A percentile compares a stretch with the other conserved stretches of the same genome.
These are phyloP conservation scores for Semnopithecus entellus DNA, from an alignment of 2,113 vertebrate species.

Conservation along the genomic window DNA sequence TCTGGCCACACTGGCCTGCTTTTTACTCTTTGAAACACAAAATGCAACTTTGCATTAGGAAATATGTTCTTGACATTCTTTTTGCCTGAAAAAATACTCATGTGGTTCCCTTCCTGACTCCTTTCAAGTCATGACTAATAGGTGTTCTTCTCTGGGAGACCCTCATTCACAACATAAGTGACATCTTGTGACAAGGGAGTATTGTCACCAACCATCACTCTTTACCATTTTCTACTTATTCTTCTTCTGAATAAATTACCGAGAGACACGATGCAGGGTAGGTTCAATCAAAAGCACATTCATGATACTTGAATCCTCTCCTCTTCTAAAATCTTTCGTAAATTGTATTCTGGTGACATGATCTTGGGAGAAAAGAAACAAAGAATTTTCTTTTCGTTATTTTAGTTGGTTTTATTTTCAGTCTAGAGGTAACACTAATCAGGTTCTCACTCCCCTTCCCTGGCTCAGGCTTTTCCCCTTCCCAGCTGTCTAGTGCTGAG, in stretches of 20 bases:
- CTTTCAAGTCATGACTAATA: not conserved
- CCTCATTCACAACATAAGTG: not conserved
- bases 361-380: not conserved
- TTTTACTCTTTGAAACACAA: not conserved
- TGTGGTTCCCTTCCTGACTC: not conserved
- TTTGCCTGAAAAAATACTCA: not conserved
- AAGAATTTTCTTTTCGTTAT: not conserved
- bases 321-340: not conserved
- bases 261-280: not conserved
- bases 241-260: not conserved
- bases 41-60: not conserved
- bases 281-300: not conserved
- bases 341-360: not conserved
- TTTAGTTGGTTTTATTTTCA: not conserved
- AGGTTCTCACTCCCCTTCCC: not conserved
- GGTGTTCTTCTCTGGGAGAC: not conserved
- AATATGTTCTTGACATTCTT: not conserved
- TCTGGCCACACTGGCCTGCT: rapidly evolving
- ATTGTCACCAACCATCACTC: not conserved
- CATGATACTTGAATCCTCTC: not conserved
- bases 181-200: not conserved
- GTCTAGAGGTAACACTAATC: not conserved
- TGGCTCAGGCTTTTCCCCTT: not conserved
- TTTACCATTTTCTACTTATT: not conserved
- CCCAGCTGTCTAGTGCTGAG: not conserved